Conservation (phyloP, 2,888 invertebrate species). For the Dasypogon diadema region DNA sequence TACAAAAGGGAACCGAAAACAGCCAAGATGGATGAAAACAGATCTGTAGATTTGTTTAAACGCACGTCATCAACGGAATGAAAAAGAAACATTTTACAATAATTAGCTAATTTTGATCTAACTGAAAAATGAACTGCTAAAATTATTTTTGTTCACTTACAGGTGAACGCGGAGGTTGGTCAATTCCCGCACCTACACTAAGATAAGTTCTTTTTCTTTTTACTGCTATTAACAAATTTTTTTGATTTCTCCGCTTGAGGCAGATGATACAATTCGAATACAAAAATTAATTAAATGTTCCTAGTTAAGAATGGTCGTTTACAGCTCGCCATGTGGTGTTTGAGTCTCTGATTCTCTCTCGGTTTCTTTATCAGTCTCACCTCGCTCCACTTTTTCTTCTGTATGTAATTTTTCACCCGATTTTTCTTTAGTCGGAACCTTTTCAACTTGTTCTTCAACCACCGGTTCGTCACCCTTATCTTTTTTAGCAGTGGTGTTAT, state of each 20-base stretch:
- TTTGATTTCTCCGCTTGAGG: neutral
- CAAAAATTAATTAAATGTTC: constrained; percentile 21
- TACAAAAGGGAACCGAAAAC: neutral
- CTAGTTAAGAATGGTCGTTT: constrained; percentile 18
- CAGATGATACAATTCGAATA: neutral
- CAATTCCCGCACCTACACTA: neutral
- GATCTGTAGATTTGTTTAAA: neutral
- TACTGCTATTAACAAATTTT: too few species aligned
- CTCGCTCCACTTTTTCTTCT: neutral
- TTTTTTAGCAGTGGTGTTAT: neutral
- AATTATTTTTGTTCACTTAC: neutral
- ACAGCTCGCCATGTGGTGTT: constrained; percentile 53
- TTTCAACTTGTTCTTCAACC: constrained; percentile 7
- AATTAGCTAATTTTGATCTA: neutral
- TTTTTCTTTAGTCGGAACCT: neutral
- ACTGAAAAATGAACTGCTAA: neutral
- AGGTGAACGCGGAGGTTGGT: neutral
- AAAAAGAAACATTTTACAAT: neutral
- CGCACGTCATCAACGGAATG: neutral
- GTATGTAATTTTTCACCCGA: neutral
- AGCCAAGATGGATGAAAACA: neutral
- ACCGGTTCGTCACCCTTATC: neutral
- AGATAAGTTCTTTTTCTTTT: neutral
- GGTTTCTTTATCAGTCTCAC: neutral
- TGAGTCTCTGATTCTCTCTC: constrained; percentile 51